These are phyloP conservation scores for Drosophila kepulauana DNA, from an alignment of 1,140 invertebrate species.

Conservation along the genomic window DNA sequence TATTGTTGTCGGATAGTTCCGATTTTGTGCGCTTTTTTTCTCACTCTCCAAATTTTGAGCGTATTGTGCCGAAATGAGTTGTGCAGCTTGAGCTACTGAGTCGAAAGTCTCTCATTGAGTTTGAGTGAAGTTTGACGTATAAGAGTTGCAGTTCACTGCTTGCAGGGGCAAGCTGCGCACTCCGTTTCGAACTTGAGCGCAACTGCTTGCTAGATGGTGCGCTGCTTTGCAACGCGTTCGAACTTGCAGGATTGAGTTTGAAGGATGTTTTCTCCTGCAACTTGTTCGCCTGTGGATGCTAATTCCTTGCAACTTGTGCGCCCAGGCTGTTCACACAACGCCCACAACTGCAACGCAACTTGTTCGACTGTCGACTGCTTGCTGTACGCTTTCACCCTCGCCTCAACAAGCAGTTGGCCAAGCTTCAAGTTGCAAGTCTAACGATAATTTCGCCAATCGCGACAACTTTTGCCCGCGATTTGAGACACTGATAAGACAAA, in stretches of 20 bases:
- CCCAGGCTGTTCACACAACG: slow-evolving; percentile 4
- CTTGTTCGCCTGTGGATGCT: background rate
- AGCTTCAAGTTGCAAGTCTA: slow-evolving; percentile 28
- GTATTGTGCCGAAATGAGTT: slow-evolving; percentile 42
- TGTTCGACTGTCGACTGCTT: background rate
- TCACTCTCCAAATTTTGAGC: slow-evolving; percentile 32
- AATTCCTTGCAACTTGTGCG: background rate
- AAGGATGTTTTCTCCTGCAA: background rate
- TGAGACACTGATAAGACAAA: slow-evolving; percentile 63
- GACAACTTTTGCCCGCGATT: slow-evolving; percentile 66
- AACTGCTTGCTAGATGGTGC: too few species aligned
- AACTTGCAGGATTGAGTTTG: background rate
- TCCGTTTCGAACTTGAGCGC: background rate
- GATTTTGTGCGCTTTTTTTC: slow-evolving; percentile 17
- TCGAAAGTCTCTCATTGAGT: background rate
- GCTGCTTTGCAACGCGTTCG: background rate
- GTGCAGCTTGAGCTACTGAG: slow-evolving; percentile 26
- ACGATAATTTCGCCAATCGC: slow-evolving; percentile 64
- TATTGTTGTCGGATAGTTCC: slow-evolving; percentile 17
- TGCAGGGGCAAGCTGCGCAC: background rate
- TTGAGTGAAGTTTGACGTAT: slow-evolving; percentile 6
- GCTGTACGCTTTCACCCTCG: too few species aligned
- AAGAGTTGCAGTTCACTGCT: slow-evolving; percentile 7
- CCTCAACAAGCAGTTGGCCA: too few species aligned
- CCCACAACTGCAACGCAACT: slow-evolving; percentile 52